Base-by-base conservation (phyloP, 2,888 invertebrate genomes). In the Lithosia quadra region DNA sequence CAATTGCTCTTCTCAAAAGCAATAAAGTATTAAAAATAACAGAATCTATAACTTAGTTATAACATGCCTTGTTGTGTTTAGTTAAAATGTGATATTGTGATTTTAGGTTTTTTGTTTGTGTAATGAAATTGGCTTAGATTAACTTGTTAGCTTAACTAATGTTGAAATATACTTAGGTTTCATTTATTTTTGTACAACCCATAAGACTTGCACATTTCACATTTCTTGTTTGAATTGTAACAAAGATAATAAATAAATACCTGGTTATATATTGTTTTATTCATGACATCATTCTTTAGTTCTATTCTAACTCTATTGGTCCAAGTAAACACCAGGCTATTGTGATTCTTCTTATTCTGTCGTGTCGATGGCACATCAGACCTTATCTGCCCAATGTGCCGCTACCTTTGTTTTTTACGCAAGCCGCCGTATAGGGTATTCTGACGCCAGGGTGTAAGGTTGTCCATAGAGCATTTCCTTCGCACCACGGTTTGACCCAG, bases 61-160 rank as follows among this genome's bases (percentile, higher is more conserved):
- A 85, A 85, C 75, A 81, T 85, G 85, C 85, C 85, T 89, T 90
- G 87, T 92, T 91, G 90, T 91, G 88, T 93, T 94, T 92, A 91
- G 90, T 91, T 92, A 87, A 91, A 91, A 92, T 94, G 93, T 94
- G 94, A 94, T 94, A 92, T 91, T 89, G 88, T 90, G 86, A 83
- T 86, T 86, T 89, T 90, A 88, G 88, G 78, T 81, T 80, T 90
- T 88, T 87, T 87, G 87, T 91, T 92, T 88, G 87, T 86, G 81
- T 87, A 88, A 87, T 83, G 66, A 82, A 85, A 82, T 79, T 86
- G 83, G 90, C 88, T 88, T 90, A 88, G 86, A 86, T 83, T 87
- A 86, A 88, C 87, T 86, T 86, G 84, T 90, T 91, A 91, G 90
- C 88, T 83, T 88, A 84, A 87, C 85, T 82, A 78, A 86, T 86